Evolutionary conservation across 2,113 vertebrate species (phyloP).

Genomic region (Prochilodus magdalenae): DNA sequence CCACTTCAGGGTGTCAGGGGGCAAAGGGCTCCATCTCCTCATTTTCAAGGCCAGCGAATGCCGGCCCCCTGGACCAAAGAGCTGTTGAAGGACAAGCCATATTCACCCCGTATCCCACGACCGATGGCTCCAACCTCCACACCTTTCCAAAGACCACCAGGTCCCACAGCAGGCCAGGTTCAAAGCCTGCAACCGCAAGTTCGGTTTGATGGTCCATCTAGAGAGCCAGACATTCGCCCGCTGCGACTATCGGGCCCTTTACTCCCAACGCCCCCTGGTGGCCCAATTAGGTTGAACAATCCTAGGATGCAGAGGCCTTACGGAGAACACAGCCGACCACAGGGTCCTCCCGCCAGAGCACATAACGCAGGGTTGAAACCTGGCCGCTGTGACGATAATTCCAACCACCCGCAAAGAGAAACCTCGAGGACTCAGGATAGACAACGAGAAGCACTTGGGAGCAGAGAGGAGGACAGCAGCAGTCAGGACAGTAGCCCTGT

Average conservation of each 20-base stretch:
- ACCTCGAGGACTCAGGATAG: slow-evolving; percentile 50
- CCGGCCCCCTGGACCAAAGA: slow-evolving; percentile 63
- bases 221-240: slow-evolving; percentile 70
- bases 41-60: slow-evolving; percentile 51
- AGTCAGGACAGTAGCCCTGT: slow-evolving; percentile 65
- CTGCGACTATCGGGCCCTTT: slow-evolving; percentile 78
- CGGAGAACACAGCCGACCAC: slow-evolving; percentile 62
- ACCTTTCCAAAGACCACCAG: slow-evolving; percentile 69
- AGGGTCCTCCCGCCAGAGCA: slow-evolving; percentile 61
- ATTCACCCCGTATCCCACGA: slow-evolving; percentile 71
- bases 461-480: slow-evolving; percentile 66
- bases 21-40: slow-evolving; percentile 72
- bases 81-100: slow-evolving; percentile 73
- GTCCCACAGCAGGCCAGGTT: slow-evolving; percentile 68
- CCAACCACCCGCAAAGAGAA: background rate
- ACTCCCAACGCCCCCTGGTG: slow-evolving; percentile 83
- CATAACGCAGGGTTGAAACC: slow-evolving; percentile 61
- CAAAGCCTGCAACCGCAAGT: slow-evolving; percentile 59
- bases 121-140: slow-evolving; percentile 68
- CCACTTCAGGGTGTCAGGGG: slow-evolving; percentile 67
- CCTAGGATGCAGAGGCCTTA: slow-evolving; percentile 68
- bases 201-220: slow-evolving; percentile 72
- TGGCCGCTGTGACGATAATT: slow-evolving; percentile 58
- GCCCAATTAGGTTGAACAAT: slow-evolving; percentile 65
- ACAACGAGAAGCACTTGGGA: slow-evolving; percentile 40